Evolutionary conservation across 1,140 invertebrate genomes (phyloP), one percentile per base, ranked within the genome.

Genomic region (Gryon sp.): DNA sequence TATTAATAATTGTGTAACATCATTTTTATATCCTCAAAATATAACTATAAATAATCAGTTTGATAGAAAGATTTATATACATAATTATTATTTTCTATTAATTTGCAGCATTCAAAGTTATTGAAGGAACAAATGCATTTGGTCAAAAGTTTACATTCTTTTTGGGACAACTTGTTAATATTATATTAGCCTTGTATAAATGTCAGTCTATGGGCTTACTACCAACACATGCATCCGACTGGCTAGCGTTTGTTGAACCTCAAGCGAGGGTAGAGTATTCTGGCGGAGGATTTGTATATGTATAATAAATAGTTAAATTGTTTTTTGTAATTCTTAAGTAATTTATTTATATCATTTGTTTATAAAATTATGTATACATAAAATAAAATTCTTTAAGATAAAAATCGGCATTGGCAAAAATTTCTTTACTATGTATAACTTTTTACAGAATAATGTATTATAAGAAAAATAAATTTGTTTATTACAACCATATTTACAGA

Each of bases 141-240:
- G 93, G 93, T 4, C 98, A 99, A 89, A 99, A 99, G 82, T 92
- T 99, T 76, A 95, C 98, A 8, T 99, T 97, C 87, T 92, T 98
- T 43, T 89, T 99, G 69, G 98, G 98, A 15, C 99, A 99, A 89
- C 88, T 99, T 52, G 93, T 97, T 0, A 98, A 97, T 85, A 93
- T 99, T 72, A 93, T 92, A 4, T 87, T 99, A 68, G 98, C 98
- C 14, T 89, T 99, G 2, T 99, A 99, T 86, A 99, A 99, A 90
- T 99, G 98, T 89, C 97, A 99, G 78, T 97, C 96, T 40, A 99
- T 99, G 98, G 98, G 98, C 8, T 87, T 99, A 11, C 89, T 99
- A 18, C 98, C 98, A 11, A 99, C 97, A 38, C 97, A 99, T 90
- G 93, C 97, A 4, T 99, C 98, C 22, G 98, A 99, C 90, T 99